A percentile compares a stretch with the other conserved stretches of the same genome.
phyloP scores from a whole-genome alignment of 2,888 invertebrate species.

The Atrina japonica region DNA sequence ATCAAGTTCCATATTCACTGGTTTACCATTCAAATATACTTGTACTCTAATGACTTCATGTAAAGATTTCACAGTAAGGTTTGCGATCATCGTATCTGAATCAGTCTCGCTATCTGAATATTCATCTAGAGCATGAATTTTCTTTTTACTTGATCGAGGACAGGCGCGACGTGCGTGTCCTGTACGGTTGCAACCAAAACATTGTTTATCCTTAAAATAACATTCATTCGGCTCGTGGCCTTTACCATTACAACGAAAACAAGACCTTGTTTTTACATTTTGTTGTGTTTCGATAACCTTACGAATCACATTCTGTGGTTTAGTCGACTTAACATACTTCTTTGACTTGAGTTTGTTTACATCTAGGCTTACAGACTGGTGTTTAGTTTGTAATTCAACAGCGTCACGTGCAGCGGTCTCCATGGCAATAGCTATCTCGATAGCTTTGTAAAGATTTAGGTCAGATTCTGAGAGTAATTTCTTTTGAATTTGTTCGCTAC shows the following conservation, averaged over 20 bases:
- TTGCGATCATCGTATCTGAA: neutral
- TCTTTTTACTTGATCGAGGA: neutral
- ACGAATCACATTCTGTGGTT: neutral
- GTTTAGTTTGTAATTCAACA: too few species aligned
- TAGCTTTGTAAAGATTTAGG: slow-evolving; percentile 38
- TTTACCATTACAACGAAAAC: slow-evolving; percentile 18
- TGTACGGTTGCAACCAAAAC: neutral
- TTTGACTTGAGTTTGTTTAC: too few species aligned
- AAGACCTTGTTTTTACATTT: neutral
- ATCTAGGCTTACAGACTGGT: too few species aligned
- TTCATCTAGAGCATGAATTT: neutral
- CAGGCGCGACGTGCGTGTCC: slow-evolving; percentile 5
- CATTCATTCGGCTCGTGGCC: slow-evolving; percentile 6
- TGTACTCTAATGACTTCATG: neutral
- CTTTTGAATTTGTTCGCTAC: slow-evolving; percentile 41
- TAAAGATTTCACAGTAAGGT: too few species aligned
- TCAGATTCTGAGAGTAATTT: slow-evolving; percentile 41
- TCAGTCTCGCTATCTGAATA: neutral
- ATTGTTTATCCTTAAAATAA: neutral
- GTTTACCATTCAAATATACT: too few species aligned
- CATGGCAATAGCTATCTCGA: slow-evolving; percentile 40
- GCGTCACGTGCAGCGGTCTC: slow-evolving; percentile 44
- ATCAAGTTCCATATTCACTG: too few species aligned
- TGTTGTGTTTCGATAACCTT: neutral
- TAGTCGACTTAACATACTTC: too few species aligned